Evolutionary conservation across 92 coral and sea anemone species (phyloP).

Genomic region (Palythoa grandis): DNA sequence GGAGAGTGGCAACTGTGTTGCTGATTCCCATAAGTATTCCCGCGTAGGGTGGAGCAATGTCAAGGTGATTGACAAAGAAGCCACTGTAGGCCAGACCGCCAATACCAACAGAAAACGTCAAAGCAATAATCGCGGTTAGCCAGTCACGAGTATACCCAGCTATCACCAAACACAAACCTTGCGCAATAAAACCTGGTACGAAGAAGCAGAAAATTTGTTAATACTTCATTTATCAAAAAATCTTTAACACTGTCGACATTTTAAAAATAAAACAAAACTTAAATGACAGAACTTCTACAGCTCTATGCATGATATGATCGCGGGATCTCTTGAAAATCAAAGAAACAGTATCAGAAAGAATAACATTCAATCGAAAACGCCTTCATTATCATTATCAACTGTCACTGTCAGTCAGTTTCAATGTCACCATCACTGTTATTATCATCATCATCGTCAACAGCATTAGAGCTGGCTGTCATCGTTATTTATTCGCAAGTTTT

Average conservation of each 20-base stretch:
- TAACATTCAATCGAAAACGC: no score
- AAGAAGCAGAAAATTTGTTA: not conserved
- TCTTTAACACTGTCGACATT: no score
- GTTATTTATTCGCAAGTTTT: not conserved
- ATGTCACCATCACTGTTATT: not conserved
- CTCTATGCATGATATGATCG: no score
- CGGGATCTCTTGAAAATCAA: no score
- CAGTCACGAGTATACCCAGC: constrained; percentile 87
- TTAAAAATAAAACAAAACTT: no score
- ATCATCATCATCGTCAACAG: not conserved
- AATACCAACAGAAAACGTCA: constrained; percentile 90
- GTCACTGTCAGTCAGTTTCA: not conserved
- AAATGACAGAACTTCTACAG: no score
- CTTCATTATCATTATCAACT: not conserved
- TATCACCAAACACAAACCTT: constrained; percentile 74
- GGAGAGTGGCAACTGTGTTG: constrained; percentile 87
- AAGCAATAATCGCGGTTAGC: constrained; percentile 73
- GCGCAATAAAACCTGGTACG: constrained; percentile 75
- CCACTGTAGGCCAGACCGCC: constrained; percentile 97
- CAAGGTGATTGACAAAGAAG: constrained; percentile 93
- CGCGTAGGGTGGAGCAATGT: constrained; percentile 91
- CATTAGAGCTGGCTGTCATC: not conserved
- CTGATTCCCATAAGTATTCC: constrained; percentile 90
- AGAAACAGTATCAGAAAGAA: no score
- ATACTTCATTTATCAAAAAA: no score